Evolutionary conservation across 2,888 invertebrate genomes (phyloP).

Genomic region (Phymatocera aterrima): DNA sequence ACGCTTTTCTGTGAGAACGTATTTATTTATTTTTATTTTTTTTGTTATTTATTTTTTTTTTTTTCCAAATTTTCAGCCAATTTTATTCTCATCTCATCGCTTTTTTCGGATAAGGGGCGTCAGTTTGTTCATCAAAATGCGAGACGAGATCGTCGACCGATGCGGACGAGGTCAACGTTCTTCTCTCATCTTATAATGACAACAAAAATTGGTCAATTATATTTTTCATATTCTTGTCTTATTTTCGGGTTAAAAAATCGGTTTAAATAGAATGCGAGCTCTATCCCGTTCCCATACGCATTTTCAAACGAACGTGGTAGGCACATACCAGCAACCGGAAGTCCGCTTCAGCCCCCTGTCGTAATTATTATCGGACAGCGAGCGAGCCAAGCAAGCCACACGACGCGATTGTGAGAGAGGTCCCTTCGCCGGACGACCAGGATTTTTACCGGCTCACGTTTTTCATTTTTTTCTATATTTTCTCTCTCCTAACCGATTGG

Average conservation of each 20-base stretch:
- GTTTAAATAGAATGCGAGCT: constrained; percentile 4
- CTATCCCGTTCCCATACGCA: neutral
- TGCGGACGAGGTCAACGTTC: no score
- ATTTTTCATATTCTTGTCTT: neutral
- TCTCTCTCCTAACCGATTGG: neutral
- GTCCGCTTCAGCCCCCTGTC: constrained; percentile 56
- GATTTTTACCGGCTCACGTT: neutral
- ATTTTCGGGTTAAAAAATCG: constrained; percentile 4
- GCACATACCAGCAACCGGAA: constrained; percentile 48
- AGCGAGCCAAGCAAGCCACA: no score
- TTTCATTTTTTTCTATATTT: neutral
- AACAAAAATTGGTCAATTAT: neutral
- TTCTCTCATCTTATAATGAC: neutral
- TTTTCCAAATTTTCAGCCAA: no score
- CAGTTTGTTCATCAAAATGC: no score
- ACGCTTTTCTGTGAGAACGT: no score
- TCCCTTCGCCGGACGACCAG: neutral
- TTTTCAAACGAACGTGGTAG: constrained; percentile 19
- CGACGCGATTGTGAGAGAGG: constrained; percentile 14
- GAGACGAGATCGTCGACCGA: no score
- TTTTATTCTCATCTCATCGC: no score
- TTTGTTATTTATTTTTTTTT: no score
- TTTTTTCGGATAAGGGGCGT: no score
- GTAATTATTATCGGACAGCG: constrained; percentile 43
- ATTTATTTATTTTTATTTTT: no score